Conservation (phyloP, 2,113 vertebrate genomes). For the Ursus arctos region DNA sequence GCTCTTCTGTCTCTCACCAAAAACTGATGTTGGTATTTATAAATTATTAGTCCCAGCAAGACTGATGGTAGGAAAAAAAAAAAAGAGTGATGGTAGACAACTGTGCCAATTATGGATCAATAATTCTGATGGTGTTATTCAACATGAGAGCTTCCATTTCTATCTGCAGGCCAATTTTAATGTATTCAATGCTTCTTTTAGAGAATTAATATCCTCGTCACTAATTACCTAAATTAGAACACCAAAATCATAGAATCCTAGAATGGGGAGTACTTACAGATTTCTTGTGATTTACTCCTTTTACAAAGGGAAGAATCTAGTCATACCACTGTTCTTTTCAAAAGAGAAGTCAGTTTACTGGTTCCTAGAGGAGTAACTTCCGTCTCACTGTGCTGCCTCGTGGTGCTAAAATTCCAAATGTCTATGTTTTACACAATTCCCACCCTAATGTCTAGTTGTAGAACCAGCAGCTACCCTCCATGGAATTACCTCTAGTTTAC, state of each 20-base stretch:
- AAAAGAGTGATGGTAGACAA: not conserved
- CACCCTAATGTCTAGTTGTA: not conserved
- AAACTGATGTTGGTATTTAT: not conserved
- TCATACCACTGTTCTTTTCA: not conserved
- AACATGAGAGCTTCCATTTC: not conserved
- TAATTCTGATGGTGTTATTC: not conserved
- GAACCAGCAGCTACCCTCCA: not conserved
- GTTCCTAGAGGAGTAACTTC: not conserved
- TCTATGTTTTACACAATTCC: not conserved
- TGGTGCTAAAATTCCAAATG: not conserved
- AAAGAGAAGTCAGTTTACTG: not conserved
- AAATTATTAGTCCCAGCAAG: not conserved
- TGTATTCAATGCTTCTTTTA: not conserved
- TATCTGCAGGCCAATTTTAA: not conserved
- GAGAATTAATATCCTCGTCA: not conserved
- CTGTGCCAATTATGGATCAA: not conserved
- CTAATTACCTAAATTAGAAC: not conserved
- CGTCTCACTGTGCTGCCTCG: rapidly evolving
- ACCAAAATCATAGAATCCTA: not conserved
- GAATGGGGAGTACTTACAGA: not conserved
- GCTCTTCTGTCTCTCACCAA: not conserved
- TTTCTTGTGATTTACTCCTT: not conserved
- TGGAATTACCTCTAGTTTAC: not conserved
- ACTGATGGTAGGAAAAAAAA: not conserved
- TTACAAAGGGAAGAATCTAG: not conserved